These are phyloP conservation scores for Formica aserva DNA, from an alignment of 2,888 invertebrate species.

Conservation along the genomic window DNA sequence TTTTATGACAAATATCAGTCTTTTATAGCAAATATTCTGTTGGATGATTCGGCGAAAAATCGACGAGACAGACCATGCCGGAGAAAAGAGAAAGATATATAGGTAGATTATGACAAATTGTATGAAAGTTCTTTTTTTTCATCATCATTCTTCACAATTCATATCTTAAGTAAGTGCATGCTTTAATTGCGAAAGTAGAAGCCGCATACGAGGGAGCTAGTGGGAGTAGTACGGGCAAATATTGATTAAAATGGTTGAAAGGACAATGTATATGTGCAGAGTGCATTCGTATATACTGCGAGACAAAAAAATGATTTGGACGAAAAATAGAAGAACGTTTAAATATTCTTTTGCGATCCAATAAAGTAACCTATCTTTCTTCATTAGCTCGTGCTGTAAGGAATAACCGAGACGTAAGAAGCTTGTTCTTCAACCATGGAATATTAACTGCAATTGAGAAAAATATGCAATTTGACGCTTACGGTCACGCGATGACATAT, in stretches of 20 bases:
- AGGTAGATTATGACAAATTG: neutral
- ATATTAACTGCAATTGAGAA: constrained; percentile 20
- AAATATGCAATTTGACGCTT: neutral
- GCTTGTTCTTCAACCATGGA: neutral
- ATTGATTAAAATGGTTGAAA: constrained; percentile 44
- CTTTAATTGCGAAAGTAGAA: constrained; percentile 30
- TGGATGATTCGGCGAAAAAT: neutral
- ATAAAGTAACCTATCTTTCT: neutral
- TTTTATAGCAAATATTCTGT: neutral
- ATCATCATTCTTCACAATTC: constrained; percentile 17
- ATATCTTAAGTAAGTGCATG: constrained; percentile 26
- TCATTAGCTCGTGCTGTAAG: neutral
- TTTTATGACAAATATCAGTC: neutral
- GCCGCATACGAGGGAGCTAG: neutral
- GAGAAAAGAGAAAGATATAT: neutral
- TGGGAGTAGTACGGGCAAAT: neutral
- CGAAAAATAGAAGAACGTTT: neutral
- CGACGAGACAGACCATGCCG: neutral
- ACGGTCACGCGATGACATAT: constrained; percentile 18
- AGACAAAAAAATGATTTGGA: neutral
- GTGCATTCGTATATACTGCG: neutral
- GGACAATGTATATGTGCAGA: constrained; percentile 25
- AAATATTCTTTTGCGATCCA: constrained; percentile 4
- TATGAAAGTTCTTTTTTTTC: constrained; percentile 13
- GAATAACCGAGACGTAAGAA: neutral